These are phyloP conservation scores for Lepetodrilus schrolli DNA, from an alignment of 2,888 invertebrate genomes.

Conservation along the genomic window DNA sequence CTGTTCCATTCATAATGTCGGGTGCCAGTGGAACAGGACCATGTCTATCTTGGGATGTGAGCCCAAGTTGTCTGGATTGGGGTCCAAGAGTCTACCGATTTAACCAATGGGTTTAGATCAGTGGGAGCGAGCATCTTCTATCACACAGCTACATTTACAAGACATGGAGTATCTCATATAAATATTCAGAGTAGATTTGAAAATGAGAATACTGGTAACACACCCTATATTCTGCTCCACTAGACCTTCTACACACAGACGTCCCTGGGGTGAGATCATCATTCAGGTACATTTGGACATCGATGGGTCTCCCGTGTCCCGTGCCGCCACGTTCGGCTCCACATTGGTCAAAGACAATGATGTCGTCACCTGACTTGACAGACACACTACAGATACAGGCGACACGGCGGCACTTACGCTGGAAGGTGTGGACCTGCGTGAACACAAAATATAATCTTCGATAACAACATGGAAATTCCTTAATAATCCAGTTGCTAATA, in stretches of 20 bases:
- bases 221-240: constrained; percentile 57
- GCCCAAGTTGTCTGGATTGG: too few relatives aligned
- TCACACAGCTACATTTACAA: too few relatives aligned
- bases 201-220: not conserved
- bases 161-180: not conserved
- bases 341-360: constrained; percentile 60
- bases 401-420: constrained; percentile 45
- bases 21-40: too few relatives aligned
- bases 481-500: not conserved
- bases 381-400: constrained; percentile 64
- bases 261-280: constrained; percentile 54
- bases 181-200: not conserved
- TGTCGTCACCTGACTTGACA: constrained; percentile 61
- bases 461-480: not conserved
- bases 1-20: too few relatives aligned
- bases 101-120: too few relatives aligned
- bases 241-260: constrained; percentile 44
- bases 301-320: constrained; percentile 29
- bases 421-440: constrained; percentile 47
- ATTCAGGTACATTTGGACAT: constrained; percentile 46
- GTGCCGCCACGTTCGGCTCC: constrained; percentile 17
- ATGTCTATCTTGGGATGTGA: too few relatives aligned
- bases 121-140: too few relatives aligned
- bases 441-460: not conserved
- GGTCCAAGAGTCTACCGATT: too few relatives aligned